Percentiles rank a stretch among this genome's conserved stretches.
Conservation (phyloP, 2,888 invertebrate genomes). For the Deroplatys truncata region DNA sequence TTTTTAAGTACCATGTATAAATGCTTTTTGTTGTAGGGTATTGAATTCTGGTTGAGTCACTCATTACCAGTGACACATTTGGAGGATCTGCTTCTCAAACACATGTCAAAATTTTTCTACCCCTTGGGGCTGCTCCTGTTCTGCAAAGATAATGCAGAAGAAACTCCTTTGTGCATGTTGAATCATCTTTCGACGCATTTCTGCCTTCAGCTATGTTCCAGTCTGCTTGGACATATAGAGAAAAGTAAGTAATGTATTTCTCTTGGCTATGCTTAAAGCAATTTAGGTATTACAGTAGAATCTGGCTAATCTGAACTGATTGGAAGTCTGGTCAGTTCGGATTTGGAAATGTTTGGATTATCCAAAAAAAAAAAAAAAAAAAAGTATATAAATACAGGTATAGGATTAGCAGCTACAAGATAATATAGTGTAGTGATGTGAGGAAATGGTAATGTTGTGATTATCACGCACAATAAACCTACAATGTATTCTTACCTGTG, state of each 20-base stretch:
- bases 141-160: slow-evolving; percentile 13
- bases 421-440: too few relatives aligned
- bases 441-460: too few relatives aligned
- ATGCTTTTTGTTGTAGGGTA: slow-evolving; percentile 33
- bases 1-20: not conserved
- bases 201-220: slow-evolving; percentile 32
- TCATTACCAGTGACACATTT: slow-evolving; percentile 48
- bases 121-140: slow-evolving; percentile 32
- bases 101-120: slow-evolving; percentile 46
- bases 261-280: too few relatives aligned
- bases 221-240: slow-evolving; percentile 28
- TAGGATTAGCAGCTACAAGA: too few relatives aligned
- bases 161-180: slow-evolving; percentile 15
- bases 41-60: slow-evolving; percentile 47
- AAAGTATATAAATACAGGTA: too few relatives aligned
- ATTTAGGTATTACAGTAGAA: too few relatives aligned
- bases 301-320: too few relatives aligned
- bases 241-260: slow-evolving; percentile 27
- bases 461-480: too few relatives aligned
- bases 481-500: too few relatives aligned
- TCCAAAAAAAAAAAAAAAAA: too few relatives aligned
- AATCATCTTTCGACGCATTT: slow-evolving; percentile 31
- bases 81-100: slow-evolving; percentile 54
- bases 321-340: too few relatives aligned
- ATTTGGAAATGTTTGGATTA: too few relatives aligned